Evolutionary conservation across 2,113 vertebrate genomes (phyloP).

Genomic region (Oncorhynchus nerka): DNA sequence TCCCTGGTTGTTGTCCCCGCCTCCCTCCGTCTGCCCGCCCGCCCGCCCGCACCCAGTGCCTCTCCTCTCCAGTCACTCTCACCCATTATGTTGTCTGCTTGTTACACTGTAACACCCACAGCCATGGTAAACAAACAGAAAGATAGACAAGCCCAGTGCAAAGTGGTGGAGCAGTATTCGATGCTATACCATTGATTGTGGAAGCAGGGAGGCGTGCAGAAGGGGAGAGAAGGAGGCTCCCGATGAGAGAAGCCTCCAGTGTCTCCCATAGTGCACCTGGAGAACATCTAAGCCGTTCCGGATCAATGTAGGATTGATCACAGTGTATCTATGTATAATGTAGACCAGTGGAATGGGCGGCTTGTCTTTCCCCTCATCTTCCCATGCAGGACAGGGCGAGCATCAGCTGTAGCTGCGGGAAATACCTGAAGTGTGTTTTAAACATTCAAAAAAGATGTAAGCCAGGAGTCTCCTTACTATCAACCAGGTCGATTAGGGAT

Average conservation of each 20-base stretch:
- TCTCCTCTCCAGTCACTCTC: not conserved
- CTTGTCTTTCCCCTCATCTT: constrained; percentile 6
- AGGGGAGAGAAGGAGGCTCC: constrained; percentile 47
- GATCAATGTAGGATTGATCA: constrained; percentile 75
- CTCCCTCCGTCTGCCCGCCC: not conserved
- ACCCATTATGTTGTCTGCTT: not conserved
- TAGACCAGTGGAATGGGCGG: constrained; percentile 49
- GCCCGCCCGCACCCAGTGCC: not conserved
- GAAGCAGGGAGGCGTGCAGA: constrained; percentile 60
- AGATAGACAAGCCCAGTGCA: constrained; percentile 52
- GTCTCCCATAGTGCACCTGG: constrained; percentile 58
- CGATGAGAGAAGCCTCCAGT: constrained; percentile 55
- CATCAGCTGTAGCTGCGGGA: not conserved
- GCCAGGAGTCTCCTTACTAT: too few species aligned
- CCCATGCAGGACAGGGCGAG: constrained; percentile 22
- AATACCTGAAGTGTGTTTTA: constrained; percentile 44
- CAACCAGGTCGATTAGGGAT: too few species aligned
- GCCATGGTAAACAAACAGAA: constrained; percentile 56
- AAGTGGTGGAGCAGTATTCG: too few species aligned
- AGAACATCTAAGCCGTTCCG: constrained; percentile 73
- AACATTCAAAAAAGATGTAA: constrained; percentile 22
- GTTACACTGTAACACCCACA: not conserved
- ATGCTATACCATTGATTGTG: constrained; percentile 60
- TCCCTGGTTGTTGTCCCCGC: constrained; percentile 13
- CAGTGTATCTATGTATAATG: constrained; percentile 70